Percentiles rank a stretch among this genome's conserved stretches.
phyloP scores from a whole-genome alignment of 1,140 invertebrate species.

The Campodea augens region DNA sequence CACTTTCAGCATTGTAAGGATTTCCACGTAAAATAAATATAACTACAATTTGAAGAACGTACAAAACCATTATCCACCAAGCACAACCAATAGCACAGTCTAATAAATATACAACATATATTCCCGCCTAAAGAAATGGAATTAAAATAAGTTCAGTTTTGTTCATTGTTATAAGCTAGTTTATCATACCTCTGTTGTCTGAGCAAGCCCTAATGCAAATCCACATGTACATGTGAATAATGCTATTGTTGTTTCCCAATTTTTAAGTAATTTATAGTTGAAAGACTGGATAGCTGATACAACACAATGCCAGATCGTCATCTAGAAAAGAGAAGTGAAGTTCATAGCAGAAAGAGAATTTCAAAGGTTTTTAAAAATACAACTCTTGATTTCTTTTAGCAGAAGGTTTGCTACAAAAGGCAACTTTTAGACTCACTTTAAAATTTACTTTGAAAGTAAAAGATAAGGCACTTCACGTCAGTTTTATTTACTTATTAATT shows the following conservation, averaged over 20 bases:
- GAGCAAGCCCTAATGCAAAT: slow-evolving; percentile 62
- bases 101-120: slow-evolving; percentile 62
- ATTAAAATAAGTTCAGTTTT: slow-evolving; percentile 5
- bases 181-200: slow-evolving; percentile 77
- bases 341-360: slow-evolving; percentile 1
- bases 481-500: too few species aligned
- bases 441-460: too few species aligned
- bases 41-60: slow-evolving; percentile 51
- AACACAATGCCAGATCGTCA: slow-evolving; percentile 59
- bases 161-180: too few species aligned
- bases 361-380: too few species aligned
- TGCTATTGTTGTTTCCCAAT: slow-evolving; percentile 68
- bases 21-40: slow-evolving; percentile 63
- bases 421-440: too few species aligned
- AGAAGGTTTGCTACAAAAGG: too few species aligned
- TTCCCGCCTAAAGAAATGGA: slow-evolving; percentile 27
- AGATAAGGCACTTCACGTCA: too few species aligned
- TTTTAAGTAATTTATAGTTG: slow-evolving; percentile 43
- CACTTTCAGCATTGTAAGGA: slow-evolving; percentile 61
- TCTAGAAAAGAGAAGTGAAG: slow-evolving; percentile 26
- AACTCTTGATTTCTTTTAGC: too few species aligned
- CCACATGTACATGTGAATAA: slow-evolving; percentile 66
- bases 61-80: slow-evolving; percentile 69
- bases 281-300: slow-evolving; percentile 59
- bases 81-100: slow-evolving; percentile 60